Base-by-base conservation (phyloP, 2,888 invertebrate genomes). In the Andrena chrysosceles region DNA sequence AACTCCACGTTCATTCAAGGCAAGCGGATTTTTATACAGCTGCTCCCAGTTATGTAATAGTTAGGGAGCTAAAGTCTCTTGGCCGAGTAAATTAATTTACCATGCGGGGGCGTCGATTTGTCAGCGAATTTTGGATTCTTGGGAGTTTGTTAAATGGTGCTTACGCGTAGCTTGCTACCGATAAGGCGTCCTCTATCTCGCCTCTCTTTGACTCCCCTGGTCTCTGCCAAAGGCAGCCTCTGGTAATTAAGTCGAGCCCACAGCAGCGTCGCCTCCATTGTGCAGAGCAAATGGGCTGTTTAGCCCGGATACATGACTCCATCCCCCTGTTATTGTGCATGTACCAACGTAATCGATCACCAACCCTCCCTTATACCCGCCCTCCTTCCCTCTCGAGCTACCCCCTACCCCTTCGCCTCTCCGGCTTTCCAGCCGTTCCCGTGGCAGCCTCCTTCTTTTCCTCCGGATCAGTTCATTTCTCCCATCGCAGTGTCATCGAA, bases 211-310 rank as follows among this genome's bases (percentile, higher is more conserved):
- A 69, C 84, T 72, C 62, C 49, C 81, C 42, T 1, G 77, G 56
- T 54, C 71, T 84, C 79, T 87, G 87, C 80, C 89, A 89, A 83
- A 85, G 87, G 85, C 85, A 87, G 89, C 78, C 87, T 85, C 85
- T 86, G 84, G 88, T 90, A 92, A 91, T 91, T 91, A 90, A 92
- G 91, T 92, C 88, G 85, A 89, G 86, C 87, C 85, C 88, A 81
- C 86, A 85, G 88, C 84, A 80, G 85, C 87, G 87, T 85, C 80
- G 87, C 85, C 82, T 83, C 88, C 86, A 91, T 91, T 92, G 90
- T 92, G 71, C 80, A 59, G 82, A 87, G 89, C 89, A 90, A 92
- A 91, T 91, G 87, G 92, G 85, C 90, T 92, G 90, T 91, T 91
- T 91, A 92, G 86, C 82, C 84, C 85, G 85, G 89, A 89, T 89